These are phyloP conservation scores for Willisornis vidua DNA, from an alignment of 2,113 vertebrate species.

Conservation along the genomic window DNA sequence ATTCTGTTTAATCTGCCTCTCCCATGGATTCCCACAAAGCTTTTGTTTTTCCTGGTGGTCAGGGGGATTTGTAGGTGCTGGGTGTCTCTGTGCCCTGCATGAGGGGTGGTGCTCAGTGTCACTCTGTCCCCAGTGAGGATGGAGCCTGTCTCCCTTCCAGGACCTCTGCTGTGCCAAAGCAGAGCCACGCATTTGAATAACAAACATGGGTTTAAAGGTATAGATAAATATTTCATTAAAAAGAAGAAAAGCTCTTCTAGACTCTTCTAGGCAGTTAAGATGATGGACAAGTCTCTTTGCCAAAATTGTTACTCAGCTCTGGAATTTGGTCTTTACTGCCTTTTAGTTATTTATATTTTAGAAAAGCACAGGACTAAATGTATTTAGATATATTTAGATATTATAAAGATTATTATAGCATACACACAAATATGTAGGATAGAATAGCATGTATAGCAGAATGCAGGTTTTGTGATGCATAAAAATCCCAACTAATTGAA, in stretches of 20 bases:
- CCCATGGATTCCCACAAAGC: accelerated
- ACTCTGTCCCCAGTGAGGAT: not conserved
- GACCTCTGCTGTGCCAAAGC: not conserved
- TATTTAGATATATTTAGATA: not conserved
- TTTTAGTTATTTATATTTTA: not conserved
- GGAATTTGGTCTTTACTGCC: not conserved
- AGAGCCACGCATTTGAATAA: not conserved
- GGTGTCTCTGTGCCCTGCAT: not conserved
- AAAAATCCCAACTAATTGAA: not conserved
- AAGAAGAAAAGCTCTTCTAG: not conserved
- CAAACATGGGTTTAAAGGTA: not conserved
- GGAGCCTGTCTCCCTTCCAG: not conserved
- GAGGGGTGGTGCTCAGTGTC: not conserved
- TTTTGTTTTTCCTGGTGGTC: accelerated
- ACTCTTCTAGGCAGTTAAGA: not conserved
- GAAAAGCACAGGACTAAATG: not conserved
- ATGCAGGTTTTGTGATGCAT: not conserved
- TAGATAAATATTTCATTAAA: not conserved
- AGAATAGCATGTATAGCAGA: not conserved
- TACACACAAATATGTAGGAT: not conserved
- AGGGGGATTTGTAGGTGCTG: not conserved
- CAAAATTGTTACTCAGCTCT: not conserved
- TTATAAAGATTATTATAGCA: not conserved
- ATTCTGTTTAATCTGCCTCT: accelerated
- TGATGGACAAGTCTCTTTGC: not conserved